Evolutionary conservation across 2,888 invertebrate species (phyloP), one percentile per base, ranked within the genome.

Genomic region (Troides oblongomaculatus): DNA sequence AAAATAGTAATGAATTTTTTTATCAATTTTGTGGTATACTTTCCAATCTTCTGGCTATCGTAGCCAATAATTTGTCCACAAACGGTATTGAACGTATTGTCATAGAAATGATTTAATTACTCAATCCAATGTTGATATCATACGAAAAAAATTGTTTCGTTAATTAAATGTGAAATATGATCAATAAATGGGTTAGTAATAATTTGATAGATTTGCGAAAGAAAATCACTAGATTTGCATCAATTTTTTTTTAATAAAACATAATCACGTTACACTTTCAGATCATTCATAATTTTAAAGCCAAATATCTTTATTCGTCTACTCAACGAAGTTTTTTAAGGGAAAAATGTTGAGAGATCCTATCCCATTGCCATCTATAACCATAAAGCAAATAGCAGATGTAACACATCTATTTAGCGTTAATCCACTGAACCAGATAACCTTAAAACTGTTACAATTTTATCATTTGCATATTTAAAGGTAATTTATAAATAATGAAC

Each of bases 191-290:
- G n/a, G 18, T 53, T 53, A 1, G 18, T 53, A 53, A 53, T 7
- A 53, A 53, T n/a, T 53, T 18, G 4, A 8, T 21, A 53, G 18
- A n/a, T 53, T 53, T 53, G 53, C 46, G 14, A 53, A 53, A 53
- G 53, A 12, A 53, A 53, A 53, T 53, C n/a, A 18, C n/a, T 53
- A 53, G n/a, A 53, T 6, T 53, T 53, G 53, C 5, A 53, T 46
- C 46, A 17, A 53, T n/a, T n/a, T 53, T 53, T 53, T 53, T 53
- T 53, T 18, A 53, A 53, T 18, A 12, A 53, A 63, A 30, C 60
- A 61, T 39, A 61, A n/a, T 61, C 39, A 39, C 18, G n/a, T 39
- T 39, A 61, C 61, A 61, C 39, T 30, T n/a, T 61, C 30, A 61
- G 39, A 61, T 21, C 39, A 61, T 61, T 61, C 30, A 17, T 30